A percentile compares a stretch with the other conserved stretches of the same genome.
phyloP scores from a whole-genome alignment of 2,797 vertebrate genomes.

The Muscicapa comitata region DNA sequence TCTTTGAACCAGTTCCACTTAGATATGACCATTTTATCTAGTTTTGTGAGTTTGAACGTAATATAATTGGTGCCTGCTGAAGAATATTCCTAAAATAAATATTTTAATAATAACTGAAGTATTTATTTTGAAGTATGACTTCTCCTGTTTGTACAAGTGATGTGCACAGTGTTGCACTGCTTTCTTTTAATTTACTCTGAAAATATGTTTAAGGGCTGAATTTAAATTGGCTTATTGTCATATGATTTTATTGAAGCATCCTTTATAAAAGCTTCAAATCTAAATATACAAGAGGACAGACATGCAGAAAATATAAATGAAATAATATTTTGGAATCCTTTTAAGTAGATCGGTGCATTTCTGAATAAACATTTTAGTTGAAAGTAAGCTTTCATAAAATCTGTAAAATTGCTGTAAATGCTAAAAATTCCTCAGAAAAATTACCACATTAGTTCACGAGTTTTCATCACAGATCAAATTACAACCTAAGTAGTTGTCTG shows the following conservation, averaged over 20 bases:
- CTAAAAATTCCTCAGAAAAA: neutral
- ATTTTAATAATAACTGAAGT: neutral
- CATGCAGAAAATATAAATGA: neutral
- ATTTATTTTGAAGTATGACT: neutral
- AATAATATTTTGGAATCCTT: neutral
- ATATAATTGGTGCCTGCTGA: neutral
- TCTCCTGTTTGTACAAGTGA: neutral
- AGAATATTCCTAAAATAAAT: neutral
- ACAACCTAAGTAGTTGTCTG: neutral
- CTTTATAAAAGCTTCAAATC: neutral
- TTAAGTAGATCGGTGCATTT: neutral
- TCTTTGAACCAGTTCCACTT: neutral
- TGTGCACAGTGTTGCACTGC: no score
- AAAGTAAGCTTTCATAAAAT: neutral
- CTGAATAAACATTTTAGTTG: neutral
- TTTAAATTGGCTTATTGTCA: neutral
- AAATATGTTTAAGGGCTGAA: neutral
- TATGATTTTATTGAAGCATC: neutral
- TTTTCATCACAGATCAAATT: neutral
- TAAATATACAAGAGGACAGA: neutral
- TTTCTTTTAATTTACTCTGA: neutral
- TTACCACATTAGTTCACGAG: neutral
- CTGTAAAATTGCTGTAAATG: neutral
- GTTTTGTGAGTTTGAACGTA: neutral
- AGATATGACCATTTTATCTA: neutral